Evolutionary conservation across 2,113 vertebrate species (phyloP).

Genomic region (Vidua macroura): DNA sequence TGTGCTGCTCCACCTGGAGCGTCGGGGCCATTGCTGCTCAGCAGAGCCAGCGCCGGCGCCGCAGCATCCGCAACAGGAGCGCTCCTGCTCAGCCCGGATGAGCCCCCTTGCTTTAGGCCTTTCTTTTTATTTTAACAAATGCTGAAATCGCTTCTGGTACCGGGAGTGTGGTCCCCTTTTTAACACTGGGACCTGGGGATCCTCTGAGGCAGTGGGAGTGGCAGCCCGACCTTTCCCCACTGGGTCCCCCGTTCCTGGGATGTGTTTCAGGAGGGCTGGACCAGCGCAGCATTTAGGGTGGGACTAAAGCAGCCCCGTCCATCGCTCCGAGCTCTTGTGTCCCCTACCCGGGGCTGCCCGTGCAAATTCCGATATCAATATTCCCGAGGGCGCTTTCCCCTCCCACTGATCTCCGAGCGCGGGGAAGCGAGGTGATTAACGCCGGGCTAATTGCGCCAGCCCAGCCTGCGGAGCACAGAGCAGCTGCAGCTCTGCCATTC

Average conservation of each 20-base stretch:
- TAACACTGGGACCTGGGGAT: too few species aligned
- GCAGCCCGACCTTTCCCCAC: neutral
- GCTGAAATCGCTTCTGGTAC: too few species aligned
- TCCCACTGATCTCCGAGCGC: accelerated
- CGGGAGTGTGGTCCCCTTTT: too few species aligned
- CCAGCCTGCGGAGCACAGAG: neutral
- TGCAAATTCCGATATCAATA: neutral
- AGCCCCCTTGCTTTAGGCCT: too few species aligned
- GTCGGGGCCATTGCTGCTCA: too few species aligned
- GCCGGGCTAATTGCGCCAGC: neutral
- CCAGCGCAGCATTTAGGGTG: neutral
- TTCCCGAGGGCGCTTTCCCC: neutral
- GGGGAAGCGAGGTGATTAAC: neutral
- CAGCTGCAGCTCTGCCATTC: too few species aligned
- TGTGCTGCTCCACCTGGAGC: too few species aligned
- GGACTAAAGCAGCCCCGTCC: neutral
- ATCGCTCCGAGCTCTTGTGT: neutral
- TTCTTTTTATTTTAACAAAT: too few species aligned
- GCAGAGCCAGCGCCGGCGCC: too few species aligned
- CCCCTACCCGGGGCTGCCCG: accelerated
- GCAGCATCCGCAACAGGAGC: too few species aligned
- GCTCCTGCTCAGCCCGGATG: too few species aligned
- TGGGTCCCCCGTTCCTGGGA: accelerated
- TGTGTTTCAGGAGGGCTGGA: too few species aligned
- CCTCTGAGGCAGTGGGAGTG: neutral